Evolutionary conservation across 2,113 vertebrate species (phyloP), one percentile per base, ranked within the genome.

Genomic region (Amblyopsis rosae): DNA sequence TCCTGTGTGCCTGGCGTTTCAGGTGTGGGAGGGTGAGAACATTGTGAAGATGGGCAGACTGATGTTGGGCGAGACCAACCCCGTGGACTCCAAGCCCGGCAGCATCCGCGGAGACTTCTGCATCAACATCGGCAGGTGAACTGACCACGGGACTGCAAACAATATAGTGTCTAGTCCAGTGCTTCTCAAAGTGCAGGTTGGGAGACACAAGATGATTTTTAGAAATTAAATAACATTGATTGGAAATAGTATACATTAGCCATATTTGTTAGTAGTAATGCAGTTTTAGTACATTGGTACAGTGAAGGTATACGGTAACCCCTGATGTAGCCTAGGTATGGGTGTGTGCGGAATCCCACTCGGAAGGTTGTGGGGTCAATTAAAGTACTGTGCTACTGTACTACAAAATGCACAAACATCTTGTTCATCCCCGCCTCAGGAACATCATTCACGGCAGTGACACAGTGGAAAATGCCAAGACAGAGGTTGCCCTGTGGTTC

Each of bases 381-480:
- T 26, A 26, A 26, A 26, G 26, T 26, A 26, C 26, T 26, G 26
- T 0, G 35, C 7, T 5, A 41, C 35, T 41, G 35, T 41, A 41
- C 7, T 41, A 41, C 35, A 41, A 41, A 41, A 62, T 46, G 48
- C 60, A 48, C 47, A 32, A 47, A 32, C 4, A 48, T 10, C 41
- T 4, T 1, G 0, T 48, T 6, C 54, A 6, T 49, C 46, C 49
- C 12, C 26, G 17, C 49, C 33, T 1, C 86, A 99, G 96, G 89
- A 99, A 99, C 93, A 95, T 99, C 91, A 95, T 98, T 84, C 98
- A 99, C 0, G 97, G 97, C 88, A 99, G 98, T 0, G 98, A 99
- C 86, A 96, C 98, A 0, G 92, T 97, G 15, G 93, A 95, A 19
- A 99, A 95, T 0, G 97, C 98, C 0, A 94, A 96, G 78, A 94